These are phyloP conservation scores for Paracentrotus lividus DNA, from an alignment of 53 echinoderm and acorn worm species.

Conservation along the genomic window DNA sequence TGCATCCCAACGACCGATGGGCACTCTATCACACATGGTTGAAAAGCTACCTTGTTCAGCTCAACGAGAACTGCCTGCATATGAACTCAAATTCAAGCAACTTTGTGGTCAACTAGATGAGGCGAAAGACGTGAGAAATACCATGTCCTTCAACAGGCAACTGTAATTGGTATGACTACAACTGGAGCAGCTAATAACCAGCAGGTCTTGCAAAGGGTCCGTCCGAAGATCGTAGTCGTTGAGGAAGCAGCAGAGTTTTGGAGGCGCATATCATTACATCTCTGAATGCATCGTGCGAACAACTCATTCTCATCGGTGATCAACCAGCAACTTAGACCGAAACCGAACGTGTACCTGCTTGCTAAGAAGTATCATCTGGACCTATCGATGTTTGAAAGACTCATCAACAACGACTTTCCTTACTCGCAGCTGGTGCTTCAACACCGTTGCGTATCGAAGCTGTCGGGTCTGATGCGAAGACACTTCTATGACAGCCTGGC, in stretches of 20 bases:
- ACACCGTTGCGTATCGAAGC: constrained; percentile 86
- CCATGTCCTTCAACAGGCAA: constrained; percentile 68
- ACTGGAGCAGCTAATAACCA: constrained; percentile 90
- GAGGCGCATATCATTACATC: constrained; percentile 90
- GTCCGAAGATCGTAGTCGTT: constrained; percentile 81
- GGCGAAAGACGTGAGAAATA: constrained; percentile 38
- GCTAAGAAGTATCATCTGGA: constrained; percentile 84
- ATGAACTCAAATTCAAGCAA: constrained; percentile 33
- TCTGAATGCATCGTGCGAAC: constrained; percentile 78
- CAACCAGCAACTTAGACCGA: constrained; percentile 94
- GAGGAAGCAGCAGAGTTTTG: constrained; percentile 98
- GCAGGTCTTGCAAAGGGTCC: constrained; percentile 71
- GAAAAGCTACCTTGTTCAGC: background rate
- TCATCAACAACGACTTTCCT: constrained; percentile 85
- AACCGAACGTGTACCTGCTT: constrained; percentile 89
- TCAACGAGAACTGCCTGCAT: background rate
- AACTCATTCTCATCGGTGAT: constrained; percentile 93
- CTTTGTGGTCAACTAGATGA: constrained; percentile 69
- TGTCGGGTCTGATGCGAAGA: constrained; percentile 76
- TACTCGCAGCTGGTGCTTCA: constrained; percentile 70
- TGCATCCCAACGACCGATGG: constrained; percentile 72
- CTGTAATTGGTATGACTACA: constrained; percentile 90
- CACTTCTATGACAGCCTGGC: constrained; percentile 78
- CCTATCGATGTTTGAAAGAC: constrained; percentile 85
- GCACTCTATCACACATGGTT: constrained; percentile 76